phyloP scores from a whole-genome alignment of 1,140 invertebrate genomes.

The Lordiphosa collinella region DNA sequence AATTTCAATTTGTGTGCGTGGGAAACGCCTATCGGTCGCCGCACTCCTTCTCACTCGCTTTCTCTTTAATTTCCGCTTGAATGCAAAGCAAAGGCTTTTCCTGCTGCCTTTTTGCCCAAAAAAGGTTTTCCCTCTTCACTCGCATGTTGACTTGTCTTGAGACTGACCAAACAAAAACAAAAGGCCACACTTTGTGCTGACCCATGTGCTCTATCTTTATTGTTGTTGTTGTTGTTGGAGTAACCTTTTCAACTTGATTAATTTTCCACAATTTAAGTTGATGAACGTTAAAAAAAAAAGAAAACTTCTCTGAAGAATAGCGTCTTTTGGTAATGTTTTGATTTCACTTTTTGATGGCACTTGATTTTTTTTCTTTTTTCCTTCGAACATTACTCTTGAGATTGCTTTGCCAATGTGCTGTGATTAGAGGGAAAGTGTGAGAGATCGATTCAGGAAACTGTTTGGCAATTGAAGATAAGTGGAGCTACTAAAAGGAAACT shows the following conservation, averaged over 20 bases:
- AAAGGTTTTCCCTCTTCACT: constrained; percentile 37
- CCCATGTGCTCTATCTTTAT: constrained; percentile 11
- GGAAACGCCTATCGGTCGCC: constrained; percentile 29
- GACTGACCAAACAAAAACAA: constrained; percentile 51
- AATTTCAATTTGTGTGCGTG: constrained; percentile 57
- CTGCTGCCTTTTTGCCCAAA: constrained; percentile 15
- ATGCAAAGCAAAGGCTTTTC: constrained; percentile 69
- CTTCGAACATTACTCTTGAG: constrained; percentile 9
- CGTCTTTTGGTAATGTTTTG: constrained; percentile 10
- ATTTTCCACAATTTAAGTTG: constrained; percentile 75
- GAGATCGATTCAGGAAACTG: too few relatives aligned
- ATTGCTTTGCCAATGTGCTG: constrained; percentile 62
- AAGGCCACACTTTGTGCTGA: constrained; percentile 29
- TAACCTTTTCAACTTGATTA: constrained; percentile 75
- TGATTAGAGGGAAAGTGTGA: constrained; percentile 39
- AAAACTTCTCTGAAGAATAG: constrained; percentile 25
- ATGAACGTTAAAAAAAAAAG: constrained; percentile 53
- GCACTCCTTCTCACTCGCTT: constrained; percentile 1
- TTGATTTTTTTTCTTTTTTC: constrained; percentile 6
- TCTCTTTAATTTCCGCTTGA: constrained; percentile 72
- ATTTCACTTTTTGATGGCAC: constrained; percentile 38
- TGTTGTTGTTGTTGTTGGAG: constrained; percentile 11
- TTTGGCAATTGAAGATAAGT: background rate
- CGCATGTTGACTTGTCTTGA: constrained; percentile 57
- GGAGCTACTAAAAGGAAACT: too few relatives aligned